phyloP scores from a whole-genome alignment of 2,113 vertebrate genomes.

The Phyllopteryx taeniolatus region DNA sequence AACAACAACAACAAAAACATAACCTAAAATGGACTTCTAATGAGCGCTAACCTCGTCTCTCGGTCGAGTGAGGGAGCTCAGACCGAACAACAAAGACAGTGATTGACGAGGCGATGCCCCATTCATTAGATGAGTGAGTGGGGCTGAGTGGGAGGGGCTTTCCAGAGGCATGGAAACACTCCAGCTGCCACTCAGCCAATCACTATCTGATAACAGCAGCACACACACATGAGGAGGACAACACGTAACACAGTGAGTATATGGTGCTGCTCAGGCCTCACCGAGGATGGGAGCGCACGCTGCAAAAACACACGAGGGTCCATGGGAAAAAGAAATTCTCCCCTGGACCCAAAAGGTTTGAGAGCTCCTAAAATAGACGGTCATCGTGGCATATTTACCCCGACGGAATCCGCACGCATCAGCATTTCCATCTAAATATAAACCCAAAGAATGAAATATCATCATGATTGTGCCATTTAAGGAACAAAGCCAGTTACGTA shows the following conservation, averaged over 20 bases:
- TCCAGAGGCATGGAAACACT: slow-evolving; percentile 43
- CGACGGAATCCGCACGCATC: background rate
- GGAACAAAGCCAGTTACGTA: slow-evolving; percentile 18
- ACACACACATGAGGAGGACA: background rate
- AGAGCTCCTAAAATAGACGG: background rate
- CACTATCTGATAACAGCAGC: slow-evolving; percentile 44
- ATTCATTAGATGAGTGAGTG: slow-evolving; percentile 59
- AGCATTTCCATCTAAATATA: background rate
- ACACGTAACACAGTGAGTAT: background rate
- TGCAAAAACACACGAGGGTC: slow-evolving; percentile 2
- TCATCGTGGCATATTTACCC: background rate
- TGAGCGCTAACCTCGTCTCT: background rate
- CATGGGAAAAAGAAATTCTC: too few species aligned
- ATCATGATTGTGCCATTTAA: background rate
- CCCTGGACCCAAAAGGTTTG: background rate
- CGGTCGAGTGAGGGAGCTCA: slow-evolving; percentile 15
- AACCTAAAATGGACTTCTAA: slow-evolving; percentile 28
- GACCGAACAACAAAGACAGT: slow-evolving; percentile 53
- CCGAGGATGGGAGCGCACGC: background rate
- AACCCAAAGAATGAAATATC: background rate
- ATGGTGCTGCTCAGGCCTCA: background rate
- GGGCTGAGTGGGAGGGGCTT: slow-evolving; percentile 51
- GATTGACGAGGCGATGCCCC: slow-evolving; percentile 64
- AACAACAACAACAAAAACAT: too few species aligned
- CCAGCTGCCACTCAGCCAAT: slow-evolving; percentile 13